Base-by-base conservation (phyloP, 2,113 vertebrate genomes). In the Lathamus discolor region DNA sequence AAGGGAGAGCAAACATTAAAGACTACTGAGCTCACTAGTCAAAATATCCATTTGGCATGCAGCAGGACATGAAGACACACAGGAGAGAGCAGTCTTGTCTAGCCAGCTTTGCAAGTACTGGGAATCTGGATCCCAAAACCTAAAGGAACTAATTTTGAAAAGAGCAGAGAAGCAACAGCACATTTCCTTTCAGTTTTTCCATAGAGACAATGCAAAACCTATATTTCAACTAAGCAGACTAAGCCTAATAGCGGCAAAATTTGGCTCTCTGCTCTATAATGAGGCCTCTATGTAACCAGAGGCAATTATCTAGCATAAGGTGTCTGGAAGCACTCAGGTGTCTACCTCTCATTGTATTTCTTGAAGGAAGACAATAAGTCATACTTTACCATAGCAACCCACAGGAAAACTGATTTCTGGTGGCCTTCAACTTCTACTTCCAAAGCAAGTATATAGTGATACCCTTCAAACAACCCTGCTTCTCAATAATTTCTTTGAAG, bases 391-490 rank as follows among this genome's bases (percentile, higher is more conserved):
- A 12, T 3, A n/a, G 6, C 2, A 3, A 76, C 17, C 43, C 4
- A 5, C 1, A 64, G 23, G n/a, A 79, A 39, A 80, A 74, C 22
- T 1, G 1, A 51, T 35, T 29, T 24, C 55, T 51, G 11, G 9
- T 37, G 5, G 93, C 24, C 18, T 48, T n/a, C 14, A 7, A 17
- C 39, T 52, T 49, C 48, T 25, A 1, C 33, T 72, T 67, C 67
- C 4, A 62, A 88, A 83, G 14, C 5, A 33, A 3, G 2, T 2
- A 10, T 14, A 6, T 4, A 0, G 2, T 6, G 4, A 25, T 5
- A 12, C 2, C 41, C 3, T 12, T n/a, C 33, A 78, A 23, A 11
- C 33, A 68, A 2, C 9, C 4, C n/a, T 39, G 8, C 17, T 75
- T 55, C 48, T 62, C 35, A 39, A 4, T 7, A 3, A 20, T 10